Base-by-base conservation (phyloP, 1,140 invertebrate genomes). In the Popillia japonica region DNA sequence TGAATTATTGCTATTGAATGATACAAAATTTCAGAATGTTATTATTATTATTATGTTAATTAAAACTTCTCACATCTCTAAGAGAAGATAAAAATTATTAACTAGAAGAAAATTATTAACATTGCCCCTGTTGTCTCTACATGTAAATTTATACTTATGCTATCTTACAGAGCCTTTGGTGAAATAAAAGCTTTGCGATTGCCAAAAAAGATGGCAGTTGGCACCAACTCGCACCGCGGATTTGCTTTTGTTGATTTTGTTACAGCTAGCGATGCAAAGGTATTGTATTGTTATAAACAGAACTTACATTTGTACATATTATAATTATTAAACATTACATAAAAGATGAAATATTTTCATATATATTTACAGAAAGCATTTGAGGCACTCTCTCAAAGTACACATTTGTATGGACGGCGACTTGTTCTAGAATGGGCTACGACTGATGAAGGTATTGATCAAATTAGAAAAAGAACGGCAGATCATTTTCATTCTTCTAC, bases 401-500 rank as follows among this genome's bases (percentile, higher is more conserved):
- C 98, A 79, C 98, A 99, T 91, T 94, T 99, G 86, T 99, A 98
- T 86, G 98, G 98, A 3, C 90, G 98, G 82, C 90, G 98, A 55
- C 88, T 99, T 80, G 97, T 99, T 0, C 88, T 99, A 20, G 98
- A 99, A 90, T 99, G 98, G 98, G 98, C 98, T 0, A 90, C 94
- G 48, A 89, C 92, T n/a, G 93, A 93, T 42, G 94, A 96, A 82
- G 90, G 92, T 80, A 88, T 98, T 3, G 92, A 94, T 17, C 90
- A 93, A 79, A 88, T 98, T n/a, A 89, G 96, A 78, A 95, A 94
- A 88, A 92, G 95, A 82, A 97, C 96, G 0, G 95, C 95, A 0
- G 89, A 94, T 83, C 90, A 93, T 80, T 96, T 92, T 76, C 83
- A 89, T 85, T 23, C 61, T 48, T 80, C 85, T 84, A 23, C 85